These are phyloP conservation scores for Diachrysia chrysitis DNA, from an alignment of 2,888 invertebrate species.

Conservation along the genomic window DNA sequence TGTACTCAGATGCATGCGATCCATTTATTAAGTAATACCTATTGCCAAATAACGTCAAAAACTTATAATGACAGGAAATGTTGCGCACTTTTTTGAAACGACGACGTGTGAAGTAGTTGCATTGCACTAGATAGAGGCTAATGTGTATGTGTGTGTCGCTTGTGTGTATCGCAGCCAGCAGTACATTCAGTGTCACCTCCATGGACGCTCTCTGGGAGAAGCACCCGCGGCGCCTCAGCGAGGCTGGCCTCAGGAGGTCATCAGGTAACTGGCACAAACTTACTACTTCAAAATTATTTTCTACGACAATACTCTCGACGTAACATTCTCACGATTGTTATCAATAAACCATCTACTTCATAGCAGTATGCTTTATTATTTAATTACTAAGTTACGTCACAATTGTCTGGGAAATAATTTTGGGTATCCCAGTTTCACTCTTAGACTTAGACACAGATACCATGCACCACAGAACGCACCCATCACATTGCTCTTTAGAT, in stretches of 20 bases:
- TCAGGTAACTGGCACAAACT: slow-evolving; percentile 90
- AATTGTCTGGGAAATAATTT: slow-evolving; percentile 52
- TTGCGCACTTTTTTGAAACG: slow-evolving; percentile 43
- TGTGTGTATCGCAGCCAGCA: slow-evolving; percentile 86
- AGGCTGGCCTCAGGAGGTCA: slow-evolving; percentile 93
- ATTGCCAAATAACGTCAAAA: slow-evolving; percentile 31
- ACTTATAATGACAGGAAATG: slow-evolving; percentile 32
- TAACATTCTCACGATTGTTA: slow-evolving; percentile 48
- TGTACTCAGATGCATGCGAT: slow-evolving; percentile 43
- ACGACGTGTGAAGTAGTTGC: slow-evolving; percentile 60
- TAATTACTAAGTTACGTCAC: slow-evolving; percentile 29
- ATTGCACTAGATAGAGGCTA: slow-evolving; percentile 82
- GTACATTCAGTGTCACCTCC: slow-evolving; percentile 90
- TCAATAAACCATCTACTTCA: slow-evolving; percentile 43
- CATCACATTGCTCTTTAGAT: slow-evolving; percentile 65
- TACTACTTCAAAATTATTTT: slow-evolving; percentile 50
- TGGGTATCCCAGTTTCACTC: slow-evolving; percentile 58
- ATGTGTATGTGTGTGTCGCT: slow-evolving; percentile 86
- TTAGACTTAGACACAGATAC: slow-evolving; percentile 40
- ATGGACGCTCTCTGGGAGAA: slow-evolving; percentile 93
- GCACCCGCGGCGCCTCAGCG: slow-evolving; percentile 92
- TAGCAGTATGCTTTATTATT: slow-evolving; percentile 29
- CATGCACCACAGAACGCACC: slow-evolving; percentile 64
- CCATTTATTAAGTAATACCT: slow-evolving; percentile 41
- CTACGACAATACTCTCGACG: slow-evolving; percentile 42